A percentile compares a stretch with the other conserved stretches of the same genome.
These are phyloP conservation scores for Nothobranchius kuhntae DNA, from an alignment of 2,113 vertebrate genomes.

Conservation along the genomic window DNA sequence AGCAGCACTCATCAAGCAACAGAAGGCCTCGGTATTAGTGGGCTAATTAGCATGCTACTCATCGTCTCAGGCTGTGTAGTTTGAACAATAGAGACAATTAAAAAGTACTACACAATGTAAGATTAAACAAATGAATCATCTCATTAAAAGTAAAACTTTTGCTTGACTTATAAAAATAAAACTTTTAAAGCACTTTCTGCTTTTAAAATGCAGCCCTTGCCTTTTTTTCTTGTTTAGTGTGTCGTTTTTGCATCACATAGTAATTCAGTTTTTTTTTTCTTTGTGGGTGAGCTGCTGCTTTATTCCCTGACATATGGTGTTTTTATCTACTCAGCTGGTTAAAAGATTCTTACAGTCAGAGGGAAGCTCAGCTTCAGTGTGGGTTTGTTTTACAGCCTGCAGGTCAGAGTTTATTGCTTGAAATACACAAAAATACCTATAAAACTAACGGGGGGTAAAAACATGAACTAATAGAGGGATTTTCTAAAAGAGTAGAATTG, in stretches of 20 bases:
- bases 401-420: conserved; percentile 18
- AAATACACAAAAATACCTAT: conserved; percentile 6
- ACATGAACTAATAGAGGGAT: no score
- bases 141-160: background rate
- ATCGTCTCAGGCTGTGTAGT: conserved; percentile 6
- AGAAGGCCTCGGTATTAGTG: conserved; percentile 29
- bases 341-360: conserved; percentile 21
- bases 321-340: conserved; percentile 40
- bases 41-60: conserved; percentile 38
- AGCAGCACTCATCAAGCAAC: conserved; percentile 18
- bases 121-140: conserved; percentile 7
- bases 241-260: background rate
- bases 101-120: conserved; percentile 14
- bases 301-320: background rate
- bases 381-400: background rate
- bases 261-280: background rate
- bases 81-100: conserved; percentile 28
- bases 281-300: no score
- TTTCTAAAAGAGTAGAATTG: background rate
- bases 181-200: background rate
- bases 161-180: background rate
- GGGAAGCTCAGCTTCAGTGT: conserved; percentile 8
- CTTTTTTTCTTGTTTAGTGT: background rate
- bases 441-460: background rate
- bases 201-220: background rate